Evolutionary conservation across 2,888 invertebrate species (phyloP), one percentile per base, ranked within the genome.

Genomic region (Drosophila neoperkinsi): DNA sequence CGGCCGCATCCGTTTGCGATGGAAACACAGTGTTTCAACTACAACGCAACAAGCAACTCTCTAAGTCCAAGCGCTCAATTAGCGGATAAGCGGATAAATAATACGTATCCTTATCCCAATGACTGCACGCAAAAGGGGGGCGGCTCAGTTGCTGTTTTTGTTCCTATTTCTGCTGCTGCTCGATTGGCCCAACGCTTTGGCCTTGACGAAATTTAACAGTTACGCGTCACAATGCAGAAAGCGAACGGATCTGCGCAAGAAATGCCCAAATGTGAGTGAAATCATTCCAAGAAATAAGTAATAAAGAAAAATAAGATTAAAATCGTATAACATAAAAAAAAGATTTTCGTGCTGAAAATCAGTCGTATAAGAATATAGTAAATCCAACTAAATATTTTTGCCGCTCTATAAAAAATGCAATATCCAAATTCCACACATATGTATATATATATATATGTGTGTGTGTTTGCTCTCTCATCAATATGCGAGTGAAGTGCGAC

Each of bases 181-280:
- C 25, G 53, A 79, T 21, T 25, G 71, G 11, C 61, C 67, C 50
- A 41, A 51, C 49, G 55, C 65, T 63, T 49, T 61, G 51, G 68
- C 79, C 77, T 91, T 91, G 91, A 72, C 91, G 69, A 84, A 82
- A 53, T 90, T 81, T 64, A 92, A 92, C 58, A 91, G 90, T 56
- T 87, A 89, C 62, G 79, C 82, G 28, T 74, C 82, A 46, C 73
- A 73, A 7, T 74, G 79, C 21, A 83, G 73, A 49, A 90, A 82
- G 56, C 91, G 91, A 36, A 86, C 92, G 31, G 91, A 92, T 70
- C 75, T 88, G 31, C 88, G 87, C 34, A 77, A 84, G 60, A 79
- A 82, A 34, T 92, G 92, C 70, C 92, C 92, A 30, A 81, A 84
- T 79, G 92, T 92, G 71, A 84, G 88, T 77, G 38, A 31, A 43